Conservation (phyloP, 2,113 vertebrate species). For the Gymnorhina tibicen region DNA sequence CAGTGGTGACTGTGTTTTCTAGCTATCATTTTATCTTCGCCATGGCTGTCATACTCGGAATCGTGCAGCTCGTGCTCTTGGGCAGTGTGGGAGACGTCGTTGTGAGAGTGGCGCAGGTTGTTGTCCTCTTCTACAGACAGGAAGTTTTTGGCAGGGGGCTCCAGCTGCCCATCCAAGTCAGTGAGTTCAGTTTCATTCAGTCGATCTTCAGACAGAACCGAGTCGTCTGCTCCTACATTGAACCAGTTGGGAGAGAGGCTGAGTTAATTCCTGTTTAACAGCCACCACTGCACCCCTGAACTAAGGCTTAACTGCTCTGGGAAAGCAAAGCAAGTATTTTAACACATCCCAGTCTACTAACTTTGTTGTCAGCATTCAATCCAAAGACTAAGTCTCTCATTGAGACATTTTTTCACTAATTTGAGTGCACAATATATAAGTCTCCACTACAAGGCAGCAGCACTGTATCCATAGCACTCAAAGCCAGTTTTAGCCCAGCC, state of each 20-base stretch:
- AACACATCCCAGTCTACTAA: background rate
- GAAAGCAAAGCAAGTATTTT: background rate
- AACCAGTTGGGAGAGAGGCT: background rate
- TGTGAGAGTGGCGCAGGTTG: slow-evolving; percentile 54
- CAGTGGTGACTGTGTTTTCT: slow-evolving; percentile 78
- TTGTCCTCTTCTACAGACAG: slow-evolving; percentile 73
- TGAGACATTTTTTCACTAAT: background rate
- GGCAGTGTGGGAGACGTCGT: slow-evolving; percentile 54
- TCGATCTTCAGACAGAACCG: slow-evolving; percentile 77
- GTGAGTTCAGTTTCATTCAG: slow-evolving; percentile 89
- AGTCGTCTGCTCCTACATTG: slow-evolving; percentile 76
- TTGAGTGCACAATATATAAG: background rate
- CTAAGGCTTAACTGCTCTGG: background rate
- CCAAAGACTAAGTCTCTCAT: background rate
- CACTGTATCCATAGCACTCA: background rate
- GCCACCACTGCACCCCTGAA: background rate
- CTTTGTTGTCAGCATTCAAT: background rate
- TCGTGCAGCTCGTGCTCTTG: slow-evolving; percentile 61
- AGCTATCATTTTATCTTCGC: slow-evolving; percentile 63
- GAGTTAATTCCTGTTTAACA: background rate
- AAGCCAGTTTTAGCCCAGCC: background rate
- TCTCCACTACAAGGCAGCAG: background rate
- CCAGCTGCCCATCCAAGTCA: slow-evolving; percentile 79
- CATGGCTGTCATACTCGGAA: slow-evolving; percentile 68
- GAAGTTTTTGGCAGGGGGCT: slow-evolving; percentile 80